Base-by-base conservation (phyloP, 2,113 vertebrate species). In the Prionailurus bengalensis region DNA sequence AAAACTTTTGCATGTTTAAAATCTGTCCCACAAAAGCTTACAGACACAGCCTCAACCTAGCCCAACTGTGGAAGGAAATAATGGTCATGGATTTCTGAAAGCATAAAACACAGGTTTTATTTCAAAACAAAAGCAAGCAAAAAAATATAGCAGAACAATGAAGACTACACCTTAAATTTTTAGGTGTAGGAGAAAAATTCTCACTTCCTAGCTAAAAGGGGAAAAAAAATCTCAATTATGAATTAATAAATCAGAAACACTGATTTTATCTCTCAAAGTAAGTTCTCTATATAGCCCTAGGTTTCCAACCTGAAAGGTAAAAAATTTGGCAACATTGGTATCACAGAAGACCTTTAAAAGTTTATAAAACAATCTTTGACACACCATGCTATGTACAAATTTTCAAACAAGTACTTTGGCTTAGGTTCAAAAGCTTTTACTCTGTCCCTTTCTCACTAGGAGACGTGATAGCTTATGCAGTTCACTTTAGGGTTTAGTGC, bases 161-260 rank as follows among this genome's bases (percentile, higher is more conserved):
- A 87, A 85, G 4, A n/a, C 29, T 16, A 71, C 14, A 36, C 27
- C 25, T 85, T 84, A 53, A 58, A 89, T 12, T 86, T 97, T 95
- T 78, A 92, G 23, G 68, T 93, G 94, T 27, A 74, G 68, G 48
- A 96, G 51, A 31, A 79, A 95, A 93, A 90, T 55, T 13, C 91
- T 86, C 33, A 96, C 8, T 53, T 94, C 21, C 5, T 33, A 95
- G 31, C 5, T 85, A 39, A 76, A 81, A 93, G 39, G 65, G 19
- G 5, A 51, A 73, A 88, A 88, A 92, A 42, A 94, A 61, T 74
- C 9, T 68, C 39, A 86, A 71, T 61, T 91, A 82, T 71, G 88
- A 89, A 92, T 87, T 82, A 89, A 91, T 15, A 79, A 85, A 91
- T 45, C 27, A 96, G 51, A 94, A 96, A 65, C 58, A 92, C 68